Base-by-base conservation (phyloP, 2,797 vertebrate species). In the Miichthys miiuy region DNA sequence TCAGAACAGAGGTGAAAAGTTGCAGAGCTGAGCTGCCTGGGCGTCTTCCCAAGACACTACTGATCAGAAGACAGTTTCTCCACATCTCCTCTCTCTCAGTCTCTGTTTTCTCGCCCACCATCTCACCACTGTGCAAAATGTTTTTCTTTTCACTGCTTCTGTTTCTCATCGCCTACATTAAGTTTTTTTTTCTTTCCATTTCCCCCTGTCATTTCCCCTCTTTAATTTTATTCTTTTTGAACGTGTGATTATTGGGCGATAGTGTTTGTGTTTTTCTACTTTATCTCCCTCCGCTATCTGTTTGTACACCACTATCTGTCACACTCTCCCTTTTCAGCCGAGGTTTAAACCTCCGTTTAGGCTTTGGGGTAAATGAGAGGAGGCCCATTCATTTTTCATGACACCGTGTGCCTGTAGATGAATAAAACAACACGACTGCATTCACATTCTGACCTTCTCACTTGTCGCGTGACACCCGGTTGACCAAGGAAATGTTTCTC, bases 331-430 rank as follows among this genome's bases (percentile, higher is more conserved):
- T 95, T 93, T 92, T 84, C 79, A 80, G 54, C 84, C 14, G 30
- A 80, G 75, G 75, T 86, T 89, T 91, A 91, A 89, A 83, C 80
- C 82, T 90, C 76, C 87, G 82, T 93, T 92, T 92, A 92, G 83
- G 56, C 84, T 86, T 87, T 76, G 72, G 76, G 83, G 88, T 89
- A 92, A 93, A 91, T 81, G 87, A 93, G 91, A 92, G 73, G 81
- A 86, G 75, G 77, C 70, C 73, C 77, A 93, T 96, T 76, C 55
- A 95, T 94, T 90, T 94, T 95, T 95, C 72, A 96, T 92, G 87
- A 90, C 85, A 67, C 87, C 87, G 34, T 25, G 78, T 90, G 91
- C 85, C 82, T 48, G 65, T 68, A 75, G 78, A 93, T 92, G 84
- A 93, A 93, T 93, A 91, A 94, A 94, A 92, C 86, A 92, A 78